Evolutionary conservation across 1,140 invertebrate genomes (phyloP).

Genomic region (Drosophila pseudoobscura): DNA sequence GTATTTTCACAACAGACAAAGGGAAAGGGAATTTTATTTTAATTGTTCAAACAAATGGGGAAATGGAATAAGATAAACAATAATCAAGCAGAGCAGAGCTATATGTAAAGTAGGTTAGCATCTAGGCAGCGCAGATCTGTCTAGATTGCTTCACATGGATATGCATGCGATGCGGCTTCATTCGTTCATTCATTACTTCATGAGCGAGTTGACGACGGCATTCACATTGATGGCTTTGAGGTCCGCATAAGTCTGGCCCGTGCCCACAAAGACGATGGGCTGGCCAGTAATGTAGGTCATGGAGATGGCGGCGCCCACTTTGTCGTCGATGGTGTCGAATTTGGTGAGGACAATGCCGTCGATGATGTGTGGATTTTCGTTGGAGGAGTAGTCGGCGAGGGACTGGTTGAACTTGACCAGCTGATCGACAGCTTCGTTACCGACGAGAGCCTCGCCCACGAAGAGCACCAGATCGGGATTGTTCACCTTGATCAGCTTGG

Average conservation of each 20-base stretch:
- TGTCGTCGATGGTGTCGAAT: slow-evolving; percentile 99
- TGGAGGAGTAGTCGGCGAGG: slow-evolving; percentile 93
- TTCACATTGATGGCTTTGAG: slow-evolving; percentile 98
- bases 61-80: too few species aligned
- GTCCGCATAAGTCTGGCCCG: slow-evolving; percentile 99
- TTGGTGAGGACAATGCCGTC: slow-evolving; percentile 99
- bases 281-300: slow-evolving; percentile 99
- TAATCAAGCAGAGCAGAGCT: too few species aligned
- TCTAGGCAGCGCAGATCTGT: too few species aligned
- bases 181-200: slow-evolving; percentile 88
- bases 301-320: slow-evolving; percentile 99
- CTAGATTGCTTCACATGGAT: too few species aligned
- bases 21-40: too few species aligned
- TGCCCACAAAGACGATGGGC: slow-evolving; percentile 99
- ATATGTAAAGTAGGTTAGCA: too few species aligned
- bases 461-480: slow-evolving; percentile 98
- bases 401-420: slow-evolving; percentile 99
- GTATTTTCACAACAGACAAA: too few species aligned
- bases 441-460: slow-evolving; percentile 99
- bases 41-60: too few species aligned
- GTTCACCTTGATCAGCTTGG: slow-evolving; percentile 95
- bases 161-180: too few species aligned
- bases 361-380: slow-evolving; percentile 94
- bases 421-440: slow-evolving; percentile 99
- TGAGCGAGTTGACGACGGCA: slow-evolving; percentile 97